Percentiles rank a stretch among this genome's conserved stretches.
These are phyloP conservation scores for Gulo gulo DNA, from an alignment of 2,113 vertebrate species.

Conservation along the genomic window DNA sequence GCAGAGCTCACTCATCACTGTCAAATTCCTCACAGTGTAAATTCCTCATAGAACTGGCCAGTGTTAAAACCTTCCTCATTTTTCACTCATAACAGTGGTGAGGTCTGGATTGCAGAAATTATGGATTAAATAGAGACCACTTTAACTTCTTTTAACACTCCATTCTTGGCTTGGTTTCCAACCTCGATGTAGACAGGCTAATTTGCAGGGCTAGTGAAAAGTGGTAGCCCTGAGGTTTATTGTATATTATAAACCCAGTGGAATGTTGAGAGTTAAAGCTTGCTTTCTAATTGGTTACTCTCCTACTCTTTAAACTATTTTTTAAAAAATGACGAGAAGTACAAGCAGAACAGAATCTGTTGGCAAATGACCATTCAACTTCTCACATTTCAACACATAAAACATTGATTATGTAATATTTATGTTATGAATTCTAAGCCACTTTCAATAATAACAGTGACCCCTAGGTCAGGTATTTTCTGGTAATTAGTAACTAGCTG, in stretches of 20 bases:
- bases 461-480: slow-evolving; percentile 35
- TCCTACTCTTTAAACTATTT: slow-evolving; percentile 55
- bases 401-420: slow-evolving; percentile 49
- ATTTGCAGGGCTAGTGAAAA: slow-evolving; percentile 68
- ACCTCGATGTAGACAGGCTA: slow-evolving; percentile 53
- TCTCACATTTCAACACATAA: slow-evolving; percentile 66
- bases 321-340: neutral
- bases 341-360: slow-evolving; percentile 23
- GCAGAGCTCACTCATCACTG: neutral
- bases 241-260: slow-evolving; percentile 66
- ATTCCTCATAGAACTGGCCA: neutral
- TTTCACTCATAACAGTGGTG: neutral
- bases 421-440: slow-evolving; percentile 59
- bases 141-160: slow-evolving; percentile 40
- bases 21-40: neutral
- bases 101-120: neutral
- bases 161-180: slow-evolving; percentile 58
- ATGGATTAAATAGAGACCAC: neutral
- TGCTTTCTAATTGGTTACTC: slow-evolving; percentile 34
- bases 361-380: slow-evolving; percentile 45
- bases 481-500: slow-evolving; percentile 49
- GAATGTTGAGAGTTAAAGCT: slow-evolving; percentile 64
- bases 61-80: neutral
- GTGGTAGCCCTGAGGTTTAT: slow-evolving; percentile 64
- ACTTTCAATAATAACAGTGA: slow-evolving; percentile 53